Base-by-base conservation (phyloP, 1,140 invertebrate species). In the Lasaia peninsularis region DNA sequence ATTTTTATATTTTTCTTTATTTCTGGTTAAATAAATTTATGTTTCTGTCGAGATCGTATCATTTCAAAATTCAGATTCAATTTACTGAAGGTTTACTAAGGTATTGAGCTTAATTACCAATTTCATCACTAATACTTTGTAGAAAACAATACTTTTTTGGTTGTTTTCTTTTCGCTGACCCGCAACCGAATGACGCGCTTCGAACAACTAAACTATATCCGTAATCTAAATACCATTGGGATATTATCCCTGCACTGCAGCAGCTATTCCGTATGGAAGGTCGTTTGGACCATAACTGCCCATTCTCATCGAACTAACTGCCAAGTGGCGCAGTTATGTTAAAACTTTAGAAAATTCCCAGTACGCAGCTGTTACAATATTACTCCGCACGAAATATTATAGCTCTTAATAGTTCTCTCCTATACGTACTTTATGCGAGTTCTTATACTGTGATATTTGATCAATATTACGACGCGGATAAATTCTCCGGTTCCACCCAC, bases 261-360 rank as follows among this genome's bases (percentile, higher is more conserved):
- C 18, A 44, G 37, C 12, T 18, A 44, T 44, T 44, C 37, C 37
- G 37, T 44, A 14, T 44, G 10, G 18, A 16, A 44, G 40, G 9
- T 44, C 40, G 40, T 44, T 44, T 44, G 40, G 40, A 44, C 40
- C 50, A 35, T 60, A 60, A 60, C 52, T 14, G 58, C 40, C 58
- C 49, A 55, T 54, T 60, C 52, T 54, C n/a, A 48, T 48, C 40
- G 44, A 60, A 60, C 40, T 37, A 60, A 48, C 44, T 31, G 16
- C 14, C 58, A 50, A 51, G 32, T 50, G 24, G 32, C 53, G 54
- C 28, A 33, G 40, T 60, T 54, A 54, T 34, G 58, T 60, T 54
- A 34, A 50, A 60, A 51, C 31, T 60, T 58, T 54, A 35, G 18
- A 48, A 59, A 59, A 58, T 11, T 58, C 24, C 37, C 56, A 33